Evolutionary conservation across 1,140 invertebrate species (phyloP).

Genomic region (Harpegnathos saltator): DNA sequence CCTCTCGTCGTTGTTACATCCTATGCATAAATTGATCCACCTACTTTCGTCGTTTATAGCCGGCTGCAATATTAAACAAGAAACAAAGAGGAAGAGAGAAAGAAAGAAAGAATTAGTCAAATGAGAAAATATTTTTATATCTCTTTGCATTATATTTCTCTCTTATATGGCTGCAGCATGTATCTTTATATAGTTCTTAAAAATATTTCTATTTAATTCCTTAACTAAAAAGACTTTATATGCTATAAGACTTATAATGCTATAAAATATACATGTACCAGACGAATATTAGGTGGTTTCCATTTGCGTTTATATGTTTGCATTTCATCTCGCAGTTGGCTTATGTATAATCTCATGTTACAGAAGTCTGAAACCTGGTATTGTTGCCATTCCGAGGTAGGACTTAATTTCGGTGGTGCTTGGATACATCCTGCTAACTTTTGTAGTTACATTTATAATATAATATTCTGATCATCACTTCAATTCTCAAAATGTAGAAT

Average conservation of each 20-base stretch:
- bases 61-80: conserved; percentile 78
- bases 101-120: too few species aligned
- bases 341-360: conserved; percentile 83
- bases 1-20: conserved; percentile 19
- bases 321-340: conserved; percentile 75
- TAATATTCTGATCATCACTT: conserved; percentile 39
- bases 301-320: conserved; percentile 71
- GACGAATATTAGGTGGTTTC: conserved; percentile 44
- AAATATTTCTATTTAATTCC: too few species aligned
- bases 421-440: conserved; percentile 82
- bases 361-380: conserved; percentile 87
- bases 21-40: conserved; percentile 80
- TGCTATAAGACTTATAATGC: too few species aligned
- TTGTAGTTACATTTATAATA: conserved; percentile 58
- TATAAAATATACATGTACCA: conserved; percentile 70
- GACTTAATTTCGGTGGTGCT: conserved; percentile 84
- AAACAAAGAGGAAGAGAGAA: too few species aligned
- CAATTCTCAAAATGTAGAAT: neutral
- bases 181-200: too few species aligned
- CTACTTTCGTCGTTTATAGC: conserved; percentile 73
- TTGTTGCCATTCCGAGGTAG: conserved; percentile 85
- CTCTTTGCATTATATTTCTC: too few species aligned
- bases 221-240: neutral
- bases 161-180: too few species aligned
- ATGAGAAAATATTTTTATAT: too few species aligned